Conservation (phyloP, 1,140 invertebrate genomes). For the Drosophila subpulchrella region DNA sequence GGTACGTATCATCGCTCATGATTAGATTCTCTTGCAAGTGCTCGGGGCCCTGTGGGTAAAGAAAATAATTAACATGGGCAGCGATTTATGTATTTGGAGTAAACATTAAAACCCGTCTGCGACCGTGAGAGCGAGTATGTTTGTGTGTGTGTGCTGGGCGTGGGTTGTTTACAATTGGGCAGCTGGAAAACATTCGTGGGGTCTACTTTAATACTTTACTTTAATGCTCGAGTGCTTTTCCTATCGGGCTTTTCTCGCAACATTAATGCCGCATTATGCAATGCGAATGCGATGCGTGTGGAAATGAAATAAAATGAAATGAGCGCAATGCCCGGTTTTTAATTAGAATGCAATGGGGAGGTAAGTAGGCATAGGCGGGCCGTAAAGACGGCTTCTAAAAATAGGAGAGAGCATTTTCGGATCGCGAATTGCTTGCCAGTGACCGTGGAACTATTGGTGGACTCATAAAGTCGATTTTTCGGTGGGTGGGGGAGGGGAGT, state of each 20-base stretch:
- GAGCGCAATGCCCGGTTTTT: slow-evolving; percentile 68
- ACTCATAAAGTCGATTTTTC: neutral
- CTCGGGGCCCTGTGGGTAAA: slow-evolving; percentile 39
- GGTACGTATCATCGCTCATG: slow-evolving; percentile 74
- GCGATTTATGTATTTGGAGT: slow-evolving; percentile 7
- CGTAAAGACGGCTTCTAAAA: slow-evolving; percentile 55
- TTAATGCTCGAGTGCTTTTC: slow-evolving; percentile 62
- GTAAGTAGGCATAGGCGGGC: slow-evolving; percentile 22
- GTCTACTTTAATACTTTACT: slow-evolving; percentile 10
- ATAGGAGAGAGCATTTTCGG: slow-evolving; percentile 45
- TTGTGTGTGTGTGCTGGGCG: slow-evolving; percentile 35
- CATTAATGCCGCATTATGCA: slow-evolving; percentile 70
- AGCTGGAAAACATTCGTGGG: slow-evolving; percentile 31
- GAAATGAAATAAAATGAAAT: slow-evolving; percentile 38
- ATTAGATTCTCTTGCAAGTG: slow-evolving; percentile 20
- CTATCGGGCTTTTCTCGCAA: slow-evolving; percentile 15
- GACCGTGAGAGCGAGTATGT: neutral
- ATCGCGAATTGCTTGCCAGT: slow-evolving; percentile 52
- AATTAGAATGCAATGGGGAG: slow-evolving; percentile 77
- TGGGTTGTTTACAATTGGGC: slow-evolving; percentile 74
- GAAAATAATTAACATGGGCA: slow-evolving; percentile 36
- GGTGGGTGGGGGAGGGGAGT: neutral
- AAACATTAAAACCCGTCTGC: slow-evolving; percentile 20
- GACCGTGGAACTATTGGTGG: slow-evolving; percentile 27
- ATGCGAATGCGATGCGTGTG: slow-evolving; percentile 71